Evolutionary conservation across 1,140 invertebrate species (phyloP).

Genomic region (Dermatophagoides farinae): DNA sequence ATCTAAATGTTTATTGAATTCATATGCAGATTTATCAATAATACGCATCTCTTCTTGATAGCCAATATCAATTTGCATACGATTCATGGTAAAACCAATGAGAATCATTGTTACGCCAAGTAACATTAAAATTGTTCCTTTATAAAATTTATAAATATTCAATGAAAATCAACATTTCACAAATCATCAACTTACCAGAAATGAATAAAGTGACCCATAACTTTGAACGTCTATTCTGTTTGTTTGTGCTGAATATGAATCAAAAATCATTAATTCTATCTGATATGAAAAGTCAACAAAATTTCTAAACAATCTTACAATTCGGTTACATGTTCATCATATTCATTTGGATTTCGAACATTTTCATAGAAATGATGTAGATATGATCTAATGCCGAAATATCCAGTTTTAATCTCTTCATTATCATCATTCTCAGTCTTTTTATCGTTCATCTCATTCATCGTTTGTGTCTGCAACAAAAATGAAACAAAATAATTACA

Average conservation of each 20-base stretch:
- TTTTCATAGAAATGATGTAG: conserved; percentile 19
- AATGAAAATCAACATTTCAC: background rate
- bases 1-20: conserved; percentile 33
- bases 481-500: too few species aligned
- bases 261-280: background rate
- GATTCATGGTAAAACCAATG: conserved; percentile 32
- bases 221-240: background rate
- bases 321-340: conserved; percentile 15
- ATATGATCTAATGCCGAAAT: conserved; percentile 20
- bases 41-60: conserved; percentile 28
- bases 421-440: too few species aligned
- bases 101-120: conserved; percentile 30
- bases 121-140: conserved; percentile 28
- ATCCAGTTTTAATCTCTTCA: background rate
- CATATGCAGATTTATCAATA: conserved; percentile 28
- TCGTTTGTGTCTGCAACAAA: too few species aligned
- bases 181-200: background rate
- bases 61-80: conserved; percentile 27
- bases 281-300: background rate
- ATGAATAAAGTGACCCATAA: background rate
- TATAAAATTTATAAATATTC: background rate
- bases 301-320: background rate
- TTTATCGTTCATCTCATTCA: too few species aligned
- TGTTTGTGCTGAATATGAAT: background rate
- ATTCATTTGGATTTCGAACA: conserved; percentile 11